Evolutionary conservation across 2,888 invertebrate species (phyloP), one percentile per base, ranked within the genome.

Genomic region (Scelioninae gen. 2): DNA sequence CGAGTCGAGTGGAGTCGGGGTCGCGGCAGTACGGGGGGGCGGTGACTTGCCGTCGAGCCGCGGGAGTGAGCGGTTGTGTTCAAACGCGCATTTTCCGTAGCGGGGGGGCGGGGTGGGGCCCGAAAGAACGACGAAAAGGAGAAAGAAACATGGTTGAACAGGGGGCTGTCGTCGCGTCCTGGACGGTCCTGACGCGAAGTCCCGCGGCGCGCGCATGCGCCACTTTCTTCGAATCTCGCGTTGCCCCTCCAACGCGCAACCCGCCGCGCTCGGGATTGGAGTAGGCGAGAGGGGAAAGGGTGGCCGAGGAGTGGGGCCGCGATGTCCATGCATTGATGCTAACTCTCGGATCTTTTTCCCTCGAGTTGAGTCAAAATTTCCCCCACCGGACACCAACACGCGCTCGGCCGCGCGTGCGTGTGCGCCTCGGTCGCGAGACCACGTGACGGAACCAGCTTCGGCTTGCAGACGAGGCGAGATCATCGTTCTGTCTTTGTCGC

Each of bases 221-320:
- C 13, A 55, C 67, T 67, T 73, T 67, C 73, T 63, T 67, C 39
- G 65, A 55, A 60, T 73, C 67, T 67, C 16, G 46, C 46, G 63
- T 45, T 10, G 50, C 68, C 64, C 63, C 68, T 55, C 60, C 61
- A 11, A 10, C 18, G 13, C 13, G 10, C 16, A 35, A 15, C 15
- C 39, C n/a, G 16, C 9, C 13, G 1, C 18, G 28, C 25, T 31
- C 28, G 13, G 41, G 58, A 61, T 69, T 69, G 69, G 69, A 41
- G 43, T 22, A 11, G 9, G 2, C 25, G 2, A 10, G 7, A 11
- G 5, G n/a, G 28, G 52, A 65, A 48, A 35, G 58, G 65, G 50
- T 52, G 10, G 35, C 9, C 25, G n/a, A 46, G 39, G 50, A 65
- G 65, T 72, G 60, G 71, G 53, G 55, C 31, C 13, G 7, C 39